These are phyloP conservation scores for Lasioglossum leucozonium DNA, from an alignment of 2,888 invertebrate species.

Conservation along the genomic window DNA sequence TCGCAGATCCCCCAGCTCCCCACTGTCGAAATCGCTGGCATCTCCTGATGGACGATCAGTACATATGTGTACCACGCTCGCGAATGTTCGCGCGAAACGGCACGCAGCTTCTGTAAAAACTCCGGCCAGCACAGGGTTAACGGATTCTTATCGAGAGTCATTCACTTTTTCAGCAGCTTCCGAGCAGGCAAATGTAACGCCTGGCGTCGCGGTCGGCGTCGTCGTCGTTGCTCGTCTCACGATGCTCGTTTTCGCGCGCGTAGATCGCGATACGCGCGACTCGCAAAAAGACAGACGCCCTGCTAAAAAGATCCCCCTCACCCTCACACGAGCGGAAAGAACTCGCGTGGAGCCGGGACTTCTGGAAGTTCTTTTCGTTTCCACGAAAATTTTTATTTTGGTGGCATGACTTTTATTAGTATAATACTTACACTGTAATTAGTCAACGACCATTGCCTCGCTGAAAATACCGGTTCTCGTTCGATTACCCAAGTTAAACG, in stretches of 20 bases:
- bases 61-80: neutral
- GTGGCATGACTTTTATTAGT: too few species aligned
- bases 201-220: neutral
- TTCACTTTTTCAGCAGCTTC: neutral
- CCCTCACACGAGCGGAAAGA: neutral
- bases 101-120: neutral
- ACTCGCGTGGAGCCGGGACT: too few species aligned
- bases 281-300: neutral
- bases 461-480: too few species aligned
- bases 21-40: too few species aligned
- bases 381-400: too few species aligned
- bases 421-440: too few species aligned
- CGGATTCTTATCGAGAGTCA: neutral
- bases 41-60: too few species aligned
- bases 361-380: too few species aligned
- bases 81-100: constrained; percentile 1
- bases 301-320: neutral
- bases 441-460: too few species aligned
- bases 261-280: neutral
- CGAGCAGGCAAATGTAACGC: neutral
- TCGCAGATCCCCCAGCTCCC: too few species aligned
- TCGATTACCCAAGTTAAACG: too few species aligned
- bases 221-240: neutral
- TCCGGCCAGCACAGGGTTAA: neutral
- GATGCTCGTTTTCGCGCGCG: neutral